phyloP scores from a whole-genome alignment of 2,113 vertebrate genomes.

The Apteryx mantelli region DNA sequence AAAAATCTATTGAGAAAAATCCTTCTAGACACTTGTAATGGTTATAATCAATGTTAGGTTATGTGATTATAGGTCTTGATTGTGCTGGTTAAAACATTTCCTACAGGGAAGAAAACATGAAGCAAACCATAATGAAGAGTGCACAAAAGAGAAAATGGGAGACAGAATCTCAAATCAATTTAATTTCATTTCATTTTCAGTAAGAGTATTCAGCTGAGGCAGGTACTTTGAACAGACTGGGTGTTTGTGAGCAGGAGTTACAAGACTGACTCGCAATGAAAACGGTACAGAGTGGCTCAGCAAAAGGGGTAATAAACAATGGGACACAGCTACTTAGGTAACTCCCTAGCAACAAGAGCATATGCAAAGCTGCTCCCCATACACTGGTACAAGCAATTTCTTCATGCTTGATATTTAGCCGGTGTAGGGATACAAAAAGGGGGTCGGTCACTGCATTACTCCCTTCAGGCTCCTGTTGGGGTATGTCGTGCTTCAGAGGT shows the following conservation, averaged over 20 bases:
- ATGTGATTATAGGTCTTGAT: not conserved
- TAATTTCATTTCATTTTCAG: not conserved
- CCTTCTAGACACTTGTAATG: not conserved
- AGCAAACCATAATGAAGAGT: not conserved
- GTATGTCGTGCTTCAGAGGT: not conserved
- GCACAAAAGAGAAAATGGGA: not conserved
- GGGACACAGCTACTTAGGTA: not conserved
- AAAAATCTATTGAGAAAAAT: not conserved
- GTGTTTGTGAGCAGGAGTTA: not conserved
- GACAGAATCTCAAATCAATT: not conserved
- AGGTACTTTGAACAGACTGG: not conserved
- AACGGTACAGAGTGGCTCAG: not conserved
- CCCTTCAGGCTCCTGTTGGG: not conserved
- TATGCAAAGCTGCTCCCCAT: not conserved
- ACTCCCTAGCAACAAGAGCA: not conserved
- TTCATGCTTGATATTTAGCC: not conserved
- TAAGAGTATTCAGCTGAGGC: not conserved
- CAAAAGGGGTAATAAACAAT: not conserved
- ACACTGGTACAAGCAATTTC: not conserved
- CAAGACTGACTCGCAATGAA: not conserved
- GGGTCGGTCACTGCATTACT: not conserved
- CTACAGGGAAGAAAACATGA: not conserved
- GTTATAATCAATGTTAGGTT: not conserved
- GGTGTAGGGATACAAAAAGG: fast-evolving
- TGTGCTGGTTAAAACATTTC: not conserved